A percentile compares a stretch with the other conserved stretches of the same genome.
Evolutionary conservation across 2,797 vertebrate species (phyloP).

Genomic region (Sebastiscus tertius): DNA sequence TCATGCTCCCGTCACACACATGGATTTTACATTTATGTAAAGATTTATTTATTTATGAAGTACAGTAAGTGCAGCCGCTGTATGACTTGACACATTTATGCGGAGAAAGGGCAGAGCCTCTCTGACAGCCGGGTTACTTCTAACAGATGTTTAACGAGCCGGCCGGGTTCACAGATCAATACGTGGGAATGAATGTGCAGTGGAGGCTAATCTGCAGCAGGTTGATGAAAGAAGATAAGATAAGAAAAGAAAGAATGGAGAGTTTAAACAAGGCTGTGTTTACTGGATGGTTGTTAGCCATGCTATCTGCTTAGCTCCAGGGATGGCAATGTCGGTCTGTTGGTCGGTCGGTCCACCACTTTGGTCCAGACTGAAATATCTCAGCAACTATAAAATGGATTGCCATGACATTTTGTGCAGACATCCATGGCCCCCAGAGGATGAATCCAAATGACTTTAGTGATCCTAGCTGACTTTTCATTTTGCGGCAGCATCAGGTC

Average conservation of each 20-base stretch:
- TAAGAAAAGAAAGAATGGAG: neutral
- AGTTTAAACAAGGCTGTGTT: neutral
- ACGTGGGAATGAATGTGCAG: constrained; percentile 12
- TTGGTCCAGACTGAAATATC: constrained; percentile 5
- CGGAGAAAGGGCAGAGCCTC: neutral
- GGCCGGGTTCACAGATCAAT: constrained; percentile 21
- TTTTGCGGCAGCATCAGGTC: neutral
- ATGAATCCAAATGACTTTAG: neutral
- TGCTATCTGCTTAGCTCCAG: neutral
- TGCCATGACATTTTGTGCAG: neutral
- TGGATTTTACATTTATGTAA: constrained; percentile 38
- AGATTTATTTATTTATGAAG: constrained; percentile 56
- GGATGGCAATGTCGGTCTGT: neutral
- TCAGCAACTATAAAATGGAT: neutral
- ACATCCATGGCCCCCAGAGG: neutral
- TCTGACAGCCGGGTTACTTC: neutral
- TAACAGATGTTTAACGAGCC: constrained; percentile 22
- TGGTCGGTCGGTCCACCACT: neutral
- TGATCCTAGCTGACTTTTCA: neutral
- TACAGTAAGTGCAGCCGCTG: constrained; percentile 30
- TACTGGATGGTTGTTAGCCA: neutral
- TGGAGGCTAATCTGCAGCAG: constrained; percentile 16
- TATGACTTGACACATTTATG: constrained; percentile 36
- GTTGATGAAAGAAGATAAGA: neutral
- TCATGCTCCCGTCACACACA: neutral